These are phyloP conservation scores for Panzeria rudis DNA, from an alignment of 2,888 invertebrate genomes.

Conservation along the genomic window DNA sequence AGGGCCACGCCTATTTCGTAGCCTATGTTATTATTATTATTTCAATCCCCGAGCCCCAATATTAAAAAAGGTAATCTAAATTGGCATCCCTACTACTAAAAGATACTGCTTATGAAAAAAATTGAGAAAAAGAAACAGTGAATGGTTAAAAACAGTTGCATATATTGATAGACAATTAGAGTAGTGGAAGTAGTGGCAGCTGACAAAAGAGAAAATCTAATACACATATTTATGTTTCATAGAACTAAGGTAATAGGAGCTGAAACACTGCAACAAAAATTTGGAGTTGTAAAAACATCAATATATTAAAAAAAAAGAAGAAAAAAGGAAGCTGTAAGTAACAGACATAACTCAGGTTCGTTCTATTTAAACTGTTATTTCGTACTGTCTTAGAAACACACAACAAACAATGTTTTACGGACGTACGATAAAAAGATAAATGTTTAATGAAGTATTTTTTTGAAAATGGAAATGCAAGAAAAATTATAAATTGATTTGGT, in stretches of 20 bases:
- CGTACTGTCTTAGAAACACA: neutral
- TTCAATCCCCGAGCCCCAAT: neutral
- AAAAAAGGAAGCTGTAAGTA: neutral
- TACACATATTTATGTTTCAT: neutral
- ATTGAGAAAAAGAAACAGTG: neutral
- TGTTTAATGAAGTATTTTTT: slow-evolving; percentile 48
- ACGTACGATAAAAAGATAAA: neutral
- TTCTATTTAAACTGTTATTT: slow-evolving; percentile 8
- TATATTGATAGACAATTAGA: slow-evolving; percentile 4
- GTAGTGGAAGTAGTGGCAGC: slow-evolving; percentile 7
- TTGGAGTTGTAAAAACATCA: slow-evolving; percentile 34
- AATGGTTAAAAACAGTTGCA: neutral
- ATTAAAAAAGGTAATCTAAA: neutral
- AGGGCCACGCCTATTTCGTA: no score
- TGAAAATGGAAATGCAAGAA: slow-evolving; percentile 25
- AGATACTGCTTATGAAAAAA: neutral
- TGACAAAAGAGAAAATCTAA: slow-evolving; percentile 34
- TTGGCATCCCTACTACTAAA: neutral
- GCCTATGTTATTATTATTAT: no score
- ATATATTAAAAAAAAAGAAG: slow-evolving; percentile 12
- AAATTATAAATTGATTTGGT: slow-evolving; percentile 34
- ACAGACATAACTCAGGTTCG: slow-evolving; percentile 19
- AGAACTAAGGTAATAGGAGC: slow-evolving; percentile 8
- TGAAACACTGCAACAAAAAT: slow-evolving; percentile 25
- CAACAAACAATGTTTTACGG: slow-evolving; percentile 10